A percentile compares a stretch with the other conserved stretches of the same genome.
Evolutionary conservation across 2,113 vertebrate species (phyloP).

Genomic region (Laticauda colubrina): DNA sequence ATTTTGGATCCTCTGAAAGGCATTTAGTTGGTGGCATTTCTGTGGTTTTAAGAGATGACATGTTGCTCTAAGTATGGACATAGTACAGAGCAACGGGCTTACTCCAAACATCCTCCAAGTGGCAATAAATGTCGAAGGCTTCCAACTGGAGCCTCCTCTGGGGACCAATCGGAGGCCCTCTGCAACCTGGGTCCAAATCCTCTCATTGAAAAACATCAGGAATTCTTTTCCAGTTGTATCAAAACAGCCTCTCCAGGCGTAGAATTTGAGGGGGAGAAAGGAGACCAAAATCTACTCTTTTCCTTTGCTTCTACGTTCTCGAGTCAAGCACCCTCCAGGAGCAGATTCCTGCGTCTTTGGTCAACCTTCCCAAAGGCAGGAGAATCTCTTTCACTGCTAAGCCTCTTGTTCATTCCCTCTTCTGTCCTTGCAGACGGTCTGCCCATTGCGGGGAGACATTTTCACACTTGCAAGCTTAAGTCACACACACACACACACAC

Average conservation of each 20-base stretch:
- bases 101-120: background rate
- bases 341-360: no score
- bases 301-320: constrained; percentile 16
- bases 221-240: background rate
- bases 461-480: constrained; percentile 59
- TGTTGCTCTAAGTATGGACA: no score
- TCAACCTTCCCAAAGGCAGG: background rate
- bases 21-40: background rate
- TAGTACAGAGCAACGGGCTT: background rate
- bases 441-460: constrained; percentile 47
- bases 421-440: constrained; percentile 31
- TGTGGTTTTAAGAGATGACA: background rate
- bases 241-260: background rate
- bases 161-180: no score
- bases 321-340: background rate
- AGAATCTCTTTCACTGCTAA: background rate
- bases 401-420: constrained; percentile 33
- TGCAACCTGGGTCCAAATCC: background rate
- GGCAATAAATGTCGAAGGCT: background rate
- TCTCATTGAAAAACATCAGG: background rate
- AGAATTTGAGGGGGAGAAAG: background rate
- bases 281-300: background rate
- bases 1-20: background rate
- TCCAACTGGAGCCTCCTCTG: no score
- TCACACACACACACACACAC: background rate